phyloP scores from a whole-genome alignment of 2,113 vertebrate genomes.

The Australoheros scitulus region DNA sequence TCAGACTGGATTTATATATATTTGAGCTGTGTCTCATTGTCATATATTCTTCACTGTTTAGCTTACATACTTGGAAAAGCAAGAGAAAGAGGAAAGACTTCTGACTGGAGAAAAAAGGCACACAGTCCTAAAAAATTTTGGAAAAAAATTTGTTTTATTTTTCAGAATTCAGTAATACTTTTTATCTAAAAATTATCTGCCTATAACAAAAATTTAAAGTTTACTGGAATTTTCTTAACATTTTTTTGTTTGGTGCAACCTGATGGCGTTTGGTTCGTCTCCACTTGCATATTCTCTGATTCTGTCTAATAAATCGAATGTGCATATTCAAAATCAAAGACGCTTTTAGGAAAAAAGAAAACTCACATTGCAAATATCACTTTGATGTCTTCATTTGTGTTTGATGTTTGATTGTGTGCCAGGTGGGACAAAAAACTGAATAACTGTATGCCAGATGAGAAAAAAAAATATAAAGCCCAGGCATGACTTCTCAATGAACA shows the following conservation, averaged over 20 bases:
- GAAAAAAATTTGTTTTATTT: no score
- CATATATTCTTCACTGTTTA: background rate
- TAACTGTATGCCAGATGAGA: constrained; percentile 46
- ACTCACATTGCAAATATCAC: constrained; percentile 32
- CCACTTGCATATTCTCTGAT: background rate
- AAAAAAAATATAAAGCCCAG: constrained; percentile 55
- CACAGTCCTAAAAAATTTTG: no score
- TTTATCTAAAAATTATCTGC: no score
- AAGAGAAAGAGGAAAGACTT: background rate
- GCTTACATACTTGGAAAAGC: background rate
- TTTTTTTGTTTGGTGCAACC: background rate
- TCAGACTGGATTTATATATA: background rate
- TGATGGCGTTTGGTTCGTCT: background rate
- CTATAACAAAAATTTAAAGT: no score
- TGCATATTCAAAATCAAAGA: background rate
- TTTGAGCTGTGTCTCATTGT: background rate
- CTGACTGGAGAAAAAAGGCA: background rate
- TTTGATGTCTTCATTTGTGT: constrained; percentile 63
- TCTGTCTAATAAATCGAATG: constrained; percentile 11
- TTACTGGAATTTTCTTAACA: no score
- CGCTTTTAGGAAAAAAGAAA: background rate
- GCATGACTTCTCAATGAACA: constrained; percentile 61
- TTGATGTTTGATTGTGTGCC: constrained; percentile 55
- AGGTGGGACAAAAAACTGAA: constrained; percentile 57
- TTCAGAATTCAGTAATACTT: no score